These are phyloP conservation scores for Brienomyrus longianalis DNA, from an alignment of 2,113 vertebrate species.

Conservation along the genomic window DNA sequence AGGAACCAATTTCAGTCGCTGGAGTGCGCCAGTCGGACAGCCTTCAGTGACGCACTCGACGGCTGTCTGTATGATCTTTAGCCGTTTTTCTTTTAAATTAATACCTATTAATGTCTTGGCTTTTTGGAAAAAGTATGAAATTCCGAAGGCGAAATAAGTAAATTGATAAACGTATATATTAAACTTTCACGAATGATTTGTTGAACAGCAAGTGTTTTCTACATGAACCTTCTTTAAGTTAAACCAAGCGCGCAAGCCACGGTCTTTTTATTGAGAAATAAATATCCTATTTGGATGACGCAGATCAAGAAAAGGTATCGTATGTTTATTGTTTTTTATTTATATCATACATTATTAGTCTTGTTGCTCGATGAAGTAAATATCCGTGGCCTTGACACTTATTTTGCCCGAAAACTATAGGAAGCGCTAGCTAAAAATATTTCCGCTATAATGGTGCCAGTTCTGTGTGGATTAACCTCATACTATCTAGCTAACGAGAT, in stretches of 20 bases:
- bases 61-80: not conserved
- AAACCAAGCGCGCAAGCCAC: not conserved
- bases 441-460: not conserved
- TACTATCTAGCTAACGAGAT: not conserved
- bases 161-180: not conserved
- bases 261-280: not conserved
- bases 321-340: not conserved
- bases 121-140: not conserved
- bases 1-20: not conserved
- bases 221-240: not conserved
- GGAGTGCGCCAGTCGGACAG: not conserved
- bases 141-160: not conserved
- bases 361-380: not conserved
- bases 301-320: not conserved
- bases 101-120: not conserved
- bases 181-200: not conserved
- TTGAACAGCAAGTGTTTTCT: not conserved
- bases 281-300: conserved; percentile 5
- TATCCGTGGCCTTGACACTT: not conserved
- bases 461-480: not conserved
- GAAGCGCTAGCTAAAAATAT: not conserved
- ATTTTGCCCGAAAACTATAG: not conserved
- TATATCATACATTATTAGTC: not conserved
- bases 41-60: not conserved
- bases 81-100: not conserved